Base-by-base conservation (phyloP, 1,140 invertebrate species). In the Heterodera schachtii region DNA sequence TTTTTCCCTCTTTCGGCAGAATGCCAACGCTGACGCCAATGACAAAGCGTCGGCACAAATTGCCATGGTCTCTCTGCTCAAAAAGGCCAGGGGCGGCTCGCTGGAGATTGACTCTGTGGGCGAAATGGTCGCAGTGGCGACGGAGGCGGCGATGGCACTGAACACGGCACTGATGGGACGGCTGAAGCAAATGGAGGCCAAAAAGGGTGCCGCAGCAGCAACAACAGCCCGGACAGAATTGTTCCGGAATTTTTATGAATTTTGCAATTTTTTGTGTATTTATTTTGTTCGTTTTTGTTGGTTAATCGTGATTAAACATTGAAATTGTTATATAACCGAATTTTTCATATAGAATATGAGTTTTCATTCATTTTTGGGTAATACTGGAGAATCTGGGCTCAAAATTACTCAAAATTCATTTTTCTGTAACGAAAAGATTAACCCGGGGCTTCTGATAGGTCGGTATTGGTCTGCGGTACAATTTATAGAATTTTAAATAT, bases 91-190 rank as follows among this genome's bases (percentile, higher is more conserved):
- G 31, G 82, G 75, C 46, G 82, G 82, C 46, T 64, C 69, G 8
- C 41, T 83, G 19, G 82, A 83, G 69, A 49, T 84, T n/a, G 82
- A 83, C 57, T 83, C 82, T 16, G 67, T 84, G 43, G 21, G 60
- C 44, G 82, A 83, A 67, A 83, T 83, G 82, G 11, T 83, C 43
- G 60, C 41, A 19, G 16, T 11, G 21, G 82, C 82, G 1, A 46
- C 57, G 3, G 11, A 73, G 52, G 47, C 41, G 16, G 81, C 81
- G 44, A 13, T 66, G 31, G 49, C 57, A 46, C 80, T 82, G 6
- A 73, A 82, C 52, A 8, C n/a, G 21, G 81, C 83, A 31, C 21
- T 82, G 7, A 44, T 60, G 82, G 41, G 16, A 21, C 60, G 80
- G n/a, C 66, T 82, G 67, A 44, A 79, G 64, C 41, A 67, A 52